Base-by-base conservation (phyloP, 35 echinoderm and acorn worm species). In the Apostichopus japonicus region DNA sequence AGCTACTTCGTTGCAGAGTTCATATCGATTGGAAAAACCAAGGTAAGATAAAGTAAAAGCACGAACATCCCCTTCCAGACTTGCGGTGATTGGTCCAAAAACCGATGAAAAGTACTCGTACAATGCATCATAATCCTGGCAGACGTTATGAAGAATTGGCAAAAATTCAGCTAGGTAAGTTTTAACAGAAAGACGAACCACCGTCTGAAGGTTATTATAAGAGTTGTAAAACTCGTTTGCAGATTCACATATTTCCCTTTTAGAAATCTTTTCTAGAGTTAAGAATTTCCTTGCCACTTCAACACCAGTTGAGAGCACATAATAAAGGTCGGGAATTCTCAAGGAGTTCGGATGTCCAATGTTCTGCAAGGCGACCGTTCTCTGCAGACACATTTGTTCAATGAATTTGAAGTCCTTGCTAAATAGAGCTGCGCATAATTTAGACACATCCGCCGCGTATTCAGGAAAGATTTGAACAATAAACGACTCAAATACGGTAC, bases 61-160 rank as follows among this genome's bases (percentile, higher is more conserved):
- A 44, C 33, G 33, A 44, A 44, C 4, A 44, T 44, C 33, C 33
- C 33, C 33, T 44, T 44, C 33, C 33, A 44, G 33, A 44, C 33
- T 44, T 44, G 33, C 33, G 33, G 4, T 3, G 33, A 44, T 44
- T 44, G 33, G 33, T 44, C 33, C 33, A 44, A 3, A 44, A 44
- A 44, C 0, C 33, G 4, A 44, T 3, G 33, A 44, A 44, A 65
- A 58, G 16, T 22, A 63, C 6, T 5, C 15, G 53, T 65, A 58
- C n/a, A 65, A 14, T 11, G 13, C 22, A 23, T 62, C 24, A 51
- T 87, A 87, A 56, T 87, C 86, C n/a, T 67, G n/a, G 56, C 86
- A 87, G 86, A 87, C 51, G 56, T 71, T 71, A 19, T 87, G 53
- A 87, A 51, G 4, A 8, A 87, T 87, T 23, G 86, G 86, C 24